Conservation (phyloP, 2,888 invertebrate species). For the Thera obeliscata region DNA sequence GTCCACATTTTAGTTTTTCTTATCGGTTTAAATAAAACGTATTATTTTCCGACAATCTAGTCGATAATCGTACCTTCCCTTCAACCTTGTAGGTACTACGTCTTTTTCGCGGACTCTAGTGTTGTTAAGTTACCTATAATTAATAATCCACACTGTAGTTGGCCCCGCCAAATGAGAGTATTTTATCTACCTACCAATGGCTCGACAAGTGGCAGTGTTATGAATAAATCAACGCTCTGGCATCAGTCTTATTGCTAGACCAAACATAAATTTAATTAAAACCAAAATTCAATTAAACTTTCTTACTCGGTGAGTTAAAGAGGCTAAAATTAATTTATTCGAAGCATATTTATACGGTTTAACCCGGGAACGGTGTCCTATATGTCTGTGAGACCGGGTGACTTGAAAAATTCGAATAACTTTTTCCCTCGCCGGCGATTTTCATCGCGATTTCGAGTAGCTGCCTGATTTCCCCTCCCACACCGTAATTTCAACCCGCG, state of each 20-base stretch:
- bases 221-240: background rate
- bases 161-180: too few species aligned
- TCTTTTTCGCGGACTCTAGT: background rate
- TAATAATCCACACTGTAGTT: background rate
- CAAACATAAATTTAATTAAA: background rate
- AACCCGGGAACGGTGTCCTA: too few species aligned
- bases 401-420: too few species aligned
- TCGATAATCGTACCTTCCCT: background rate
- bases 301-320: constrained; percentile 3
- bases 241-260: background rate
- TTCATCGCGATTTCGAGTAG: too few species aligned
- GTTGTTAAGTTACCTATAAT: background rate
- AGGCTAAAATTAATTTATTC: constrained; percentile 11
- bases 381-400: too few species aligned
- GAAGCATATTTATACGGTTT: too few species aligned
- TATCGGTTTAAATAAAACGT: too few species aligned
- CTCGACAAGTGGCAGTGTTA: background rate
- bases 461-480: too few species aligned
- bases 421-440: too few species aligned
- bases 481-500: too few species aligned
- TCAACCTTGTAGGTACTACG: background rate
- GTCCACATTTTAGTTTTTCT: background rate
- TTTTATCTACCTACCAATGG: too few species aligned
- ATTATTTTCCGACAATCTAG: too few species aligned
- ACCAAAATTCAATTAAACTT: constrained; percentile 12